Conservation (phyloP, 2,797 vertebrate species). For the Gobionotothen gibberifrons region DNA sequence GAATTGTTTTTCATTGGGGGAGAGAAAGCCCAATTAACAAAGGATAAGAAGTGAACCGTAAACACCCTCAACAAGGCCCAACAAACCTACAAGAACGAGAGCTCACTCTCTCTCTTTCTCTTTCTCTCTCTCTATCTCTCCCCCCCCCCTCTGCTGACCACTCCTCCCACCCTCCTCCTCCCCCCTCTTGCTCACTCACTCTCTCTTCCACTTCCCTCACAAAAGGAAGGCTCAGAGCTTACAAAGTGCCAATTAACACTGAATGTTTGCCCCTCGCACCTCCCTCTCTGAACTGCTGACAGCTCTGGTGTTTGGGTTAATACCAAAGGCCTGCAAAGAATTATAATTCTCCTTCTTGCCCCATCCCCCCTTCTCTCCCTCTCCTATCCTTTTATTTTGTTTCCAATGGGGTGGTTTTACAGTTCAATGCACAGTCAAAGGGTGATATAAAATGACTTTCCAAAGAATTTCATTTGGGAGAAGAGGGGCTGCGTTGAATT, state of each 20-base stretch:
- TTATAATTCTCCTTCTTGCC: constrained; percentile 86
- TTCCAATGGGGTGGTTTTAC: constrained; percentile 89
- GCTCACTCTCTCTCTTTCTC: constrained; percentile 68
- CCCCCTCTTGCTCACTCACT: constrained; percentile 34
- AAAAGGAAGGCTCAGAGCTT: constrained; percentile 86
- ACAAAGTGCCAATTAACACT: constrained; percentile 91
- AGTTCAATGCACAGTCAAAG: constrained; percentile 91
- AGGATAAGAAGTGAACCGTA: constrained; percentile 89
- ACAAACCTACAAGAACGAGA: constrained; percentile 85
- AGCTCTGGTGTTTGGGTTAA: constrained; percentile 90
- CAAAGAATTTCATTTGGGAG: constrained; percentile 85
- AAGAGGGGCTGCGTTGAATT: constrained; percentile 74
- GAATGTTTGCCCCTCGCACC: constrained; percentile 87
- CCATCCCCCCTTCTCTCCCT: constrained; percentile 67
- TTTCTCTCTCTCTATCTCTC: constrained; percentile 39
- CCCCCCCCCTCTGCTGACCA: constrained; percentile 9
- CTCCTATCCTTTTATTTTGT: constrained; percentile 86
- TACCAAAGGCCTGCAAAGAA: constrained; percentile 89
- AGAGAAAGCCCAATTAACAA: constrained; percentile 89
- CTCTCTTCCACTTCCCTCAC: constrained; percentile 80
- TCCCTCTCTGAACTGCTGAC: constrained; percentile 86
- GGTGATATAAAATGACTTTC: constrained; percentile 90
- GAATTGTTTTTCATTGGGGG: constrained; percentile 76
- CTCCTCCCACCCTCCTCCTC: not conserved
- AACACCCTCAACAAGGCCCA: constrained; percentile 87